Evolutionary conservation across 2,113 vertebrate genomes (phyloP).

Genomic region (Pseudorasbora parva): DNA sequence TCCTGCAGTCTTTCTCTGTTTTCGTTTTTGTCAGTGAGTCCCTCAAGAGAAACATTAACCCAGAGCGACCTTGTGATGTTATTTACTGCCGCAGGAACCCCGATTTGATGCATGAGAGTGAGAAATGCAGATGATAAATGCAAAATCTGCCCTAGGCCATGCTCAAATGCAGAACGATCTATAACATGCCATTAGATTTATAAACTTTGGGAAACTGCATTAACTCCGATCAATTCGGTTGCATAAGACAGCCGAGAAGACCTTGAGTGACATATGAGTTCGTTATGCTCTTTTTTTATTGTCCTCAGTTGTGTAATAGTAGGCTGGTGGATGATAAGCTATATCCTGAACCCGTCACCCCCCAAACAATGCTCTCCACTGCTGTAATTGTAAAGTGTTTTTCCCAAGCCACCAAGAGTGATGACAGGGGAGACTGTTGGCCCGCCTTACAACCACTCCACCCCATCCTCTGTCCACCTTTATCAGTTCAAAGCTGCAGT

Average conservation of each 20-base stretch:
- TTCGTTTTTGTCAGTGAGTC: conserved; percentile 27
- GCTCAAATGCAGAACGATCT: background rate
- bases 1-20: conserved; percentile 25
- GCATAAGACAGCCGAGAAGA: conserved; percentile 11
- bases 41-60: conserved; percentile 53
- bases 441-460: background rate
- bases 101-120: background rate
- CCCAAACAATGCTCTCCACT: conserved; percentile 5
- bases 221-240: background rate
- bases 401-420: background rate
- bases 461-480: conserved; percentile 55
- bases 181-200: conserved; percentile 7
- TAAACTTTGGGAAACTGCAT: background rate
- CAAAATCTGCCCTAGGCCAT: background rate
- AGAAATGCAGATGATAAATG: background rate
- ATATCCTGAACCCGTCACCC: conserved; percentile 31
- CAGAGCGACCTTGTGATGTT: conserved; percentile 47
- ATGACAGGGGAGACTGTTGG: background rate
- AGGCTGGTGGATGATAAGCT: conserved; percentile 28
- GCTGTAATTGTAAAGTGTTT: conserved; percentile 23
- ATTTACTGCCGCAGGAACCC: background rate
- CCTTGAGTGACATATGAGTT: conserved; percentile 8
- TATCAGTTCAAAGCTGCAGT: conserved; percentile 13
- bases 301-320: conserved; percentile 23
- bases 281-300: conserved; percentile 13